Conservation (phyloP, 2,888 invertebrate species). For the Darwinula stevensoni region DNA sequence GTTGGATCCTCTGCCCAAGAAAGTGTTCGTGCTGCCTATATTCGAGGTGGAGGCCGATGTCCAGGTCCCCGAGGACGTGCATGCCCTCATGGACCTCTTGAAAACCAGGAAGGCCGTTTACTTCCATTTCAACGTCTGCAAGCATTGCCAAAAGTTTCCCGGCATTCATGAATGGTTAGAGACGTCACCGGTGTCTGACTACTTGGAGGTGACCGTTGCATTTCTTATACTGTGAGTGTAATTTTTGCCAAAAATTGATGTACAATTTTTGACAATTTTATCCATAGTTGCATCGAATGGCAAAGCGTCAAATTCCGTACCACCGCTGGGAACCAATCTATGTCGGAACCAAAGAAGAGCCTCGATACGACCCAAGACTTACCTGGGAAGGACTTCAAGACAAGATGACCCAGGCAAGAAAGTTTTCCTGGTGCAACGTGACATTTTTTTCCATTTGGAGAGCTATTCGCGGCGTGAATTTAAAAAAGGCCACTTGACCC, state of each 20-base stretch:
- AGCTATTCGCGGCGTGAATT: no score
- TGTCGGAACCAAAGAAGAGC: conserved; percentile 40
- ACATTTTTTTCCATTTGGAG: no score
- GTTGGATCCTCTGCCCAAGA: no score
- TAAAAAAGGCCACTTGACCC: no score
- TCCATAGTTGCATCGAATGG: no score
- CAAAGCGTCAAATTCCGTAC: conserved; percentile 35
- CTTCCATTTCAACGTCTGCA: conserved; percentile 34
- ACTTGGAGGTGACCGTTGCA: no score
- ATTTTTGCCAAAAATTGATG: conserved; percentile 5
- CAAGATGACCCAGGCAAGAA: conserved; percentile 52
- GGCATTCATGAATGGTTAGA: conserved; percentile 34
- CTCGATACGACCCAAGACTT: conserved; percentile 38
- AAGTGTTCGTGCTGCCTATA: conserved; percentile 16
- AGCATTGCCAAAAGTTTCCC: conserved; percentile 42
- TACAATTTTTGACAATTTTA: no score
- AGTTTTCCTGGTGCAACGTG: no score
- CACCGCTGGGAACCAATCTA: conserved; percentile 52
- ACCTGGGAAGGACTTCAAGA: conserved; percentile 53
- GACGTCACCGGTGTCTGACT: conserved; percentile 20
- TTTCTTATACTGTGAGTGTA: no score
- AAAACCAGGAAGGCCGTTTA: conserved; percentile 26
- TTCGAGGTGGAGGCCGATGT: conserved; percentile 13
- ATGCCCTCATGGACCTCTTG: conserved; percentile 22
- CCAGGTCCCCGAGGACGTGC: conserved; percentile 29